phyloP scores from a whole-genome alignment of 1,140 invertebrate genomes.

The Drosophila elegans region DNA sequence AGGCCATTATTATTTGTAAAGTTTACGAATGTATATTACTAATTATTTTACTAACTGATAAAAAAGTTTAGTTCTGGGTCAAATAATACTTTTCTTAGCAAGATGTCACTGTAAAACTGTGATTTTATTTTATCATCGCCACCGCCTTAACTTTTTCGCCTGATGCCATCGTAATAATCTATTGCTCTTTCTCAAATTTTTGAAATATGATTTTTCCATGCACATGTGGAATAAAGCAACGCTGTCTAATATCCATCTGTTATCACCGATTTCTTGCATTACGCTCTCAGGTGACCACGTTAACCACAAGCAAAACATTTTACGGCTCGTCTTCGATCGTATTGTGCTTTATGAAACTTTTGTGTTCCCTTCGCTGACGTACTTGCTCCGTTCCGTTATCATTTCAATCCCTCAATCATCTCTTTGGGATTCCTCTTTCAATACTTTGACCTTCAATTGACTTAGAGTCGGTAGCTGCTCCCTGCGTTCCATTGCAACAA shows the following conservation, averaged over 20 bases:
- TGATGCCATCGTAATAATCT: neutral
- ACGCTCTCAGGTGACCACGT: too few relatives aligned
- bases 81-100: constrained; percentile 2
- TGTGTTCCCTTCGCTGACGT: too few relatives aligned
- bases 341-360: too few relatives aligned
- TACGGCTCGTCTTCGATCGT: too few relatives aligned
- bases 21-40: neutral
- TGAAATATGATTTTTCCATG: neutral
- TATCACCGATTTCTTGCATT: too few relatives aligned
- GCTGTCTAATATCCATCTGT: neutral
- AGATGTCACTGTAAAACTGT: neutral
- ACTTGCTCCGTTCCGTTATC: too few relatives aligned
- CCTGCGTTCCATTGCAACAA: too few relatives aligned
- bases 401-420: too few relatives aligned
- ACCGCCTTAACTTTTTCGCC: neutral
- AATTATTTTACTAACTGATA: neutral
- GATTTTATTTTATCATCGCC: neutral
- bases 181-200: neutral
- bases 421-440: neutral
- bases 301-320: too few relatives aligned
- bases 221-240: neutral
- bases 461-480: too few relatives aligned
- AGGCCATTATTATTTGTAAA: constrained; percentile 1
- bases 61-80: constrained; percentile 4
- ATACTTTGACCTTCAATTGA: neutral